A percentile compares a stretch with the other conserved stretches of the same genome.
Evolutionary conservation across 2,113 vertebrate genomes (phyloP).

Genomic region (Alligator sinensis): DNA sequence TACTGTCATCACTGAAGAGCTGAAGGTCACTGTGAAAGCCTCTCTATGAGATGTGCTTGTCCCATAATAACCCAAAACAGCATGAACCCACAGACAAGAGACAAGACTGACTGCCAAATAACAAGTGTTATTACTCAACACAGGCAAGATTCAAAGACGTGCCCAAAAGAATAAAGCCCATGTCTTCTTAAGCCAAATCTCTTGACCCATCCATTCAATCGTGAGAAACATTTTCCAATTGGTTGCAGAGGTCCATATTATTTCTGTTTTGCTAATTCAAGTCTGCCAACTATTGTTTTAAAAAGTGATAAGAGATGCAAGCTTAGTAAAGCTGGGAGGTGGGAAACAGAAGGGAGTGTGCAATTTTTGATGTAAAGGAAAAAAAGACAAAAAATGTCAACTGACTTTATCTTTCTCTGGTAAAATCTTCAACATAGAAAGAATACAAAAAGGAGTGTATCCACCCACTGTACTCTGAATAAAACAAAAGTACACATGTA

Average conservation of each 20-base stretch:
- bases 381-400: not conserved
- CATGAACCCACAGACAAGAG: constrained; percentile 61
- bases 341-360: not conserved
- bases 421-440: not conserved
- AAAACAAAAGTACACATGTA: not conserved
- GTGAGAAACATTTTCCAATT: constrained; percentile 47
- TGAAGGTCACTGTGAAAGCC: constrained; percentile 72
- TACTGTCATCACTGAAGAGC: constrained; percentile 54
- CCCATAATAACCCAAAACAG: constrained; percentile 50
- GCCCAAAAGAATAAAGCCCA: constrained; percentile 52
- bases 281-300: not conserved
- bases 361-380: not conserved
- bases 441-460: not conserved
- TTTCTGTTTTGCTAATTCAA: constrained; percentile 49
- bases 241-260: constrained; percentile 29
- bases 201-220: constrained; percentile 43
- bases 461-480: not conserved
- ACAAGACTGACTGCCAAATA: constrained; percentile 34
- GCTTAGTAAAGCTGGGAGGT: not conserved
- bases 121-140: constrained; percentile 67
- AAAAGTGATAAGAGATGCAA: constrained; percentile 9
- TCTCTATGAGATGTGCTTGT: constrained; percentile 56
- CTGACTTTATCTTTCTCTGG: not conserved
- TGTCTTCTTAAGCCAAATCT: constrained; percentile 20
- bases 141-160: constrained; percentile 61